Base-by-base conservation (phyloP, 2,113 vertebrate species). In the Egretta garzetta region DNA sequence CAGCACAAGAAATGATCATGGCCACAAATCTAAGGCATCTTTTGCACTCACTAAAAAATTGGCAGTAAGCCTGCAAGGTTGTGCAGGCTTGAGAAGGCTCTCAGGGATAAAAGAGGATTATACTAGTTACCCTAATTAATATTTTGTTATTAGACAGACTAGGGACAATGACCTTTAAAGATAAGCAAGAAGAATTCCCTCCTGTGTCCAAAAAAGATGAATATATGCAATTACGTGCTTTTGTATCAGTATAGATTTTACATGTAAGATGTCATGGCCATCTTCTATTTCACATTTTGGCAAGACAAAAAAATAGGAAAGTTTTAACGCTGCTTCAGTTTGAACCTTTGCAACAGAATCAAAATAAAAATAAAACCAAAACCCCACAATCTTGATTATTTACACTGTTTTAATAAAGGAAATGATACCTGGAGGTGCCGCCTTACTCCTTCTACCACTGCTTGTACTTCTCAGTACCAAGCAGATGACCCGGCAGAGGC, bases 91-190 rank as follows among this genome's bases (percentile, higher is more conserved):
- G 79, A 86, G 63, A 76, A 88, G 59, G 86, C 55, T 64, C 52
- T 66, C 18, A 62, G 70, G 89, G 66, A 91, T 87, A 83, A 85
- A 87, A 1, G 2, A 82, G 82, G 77, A 96, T 93, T 93, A 95
- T 63, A 90, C 7, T n/a, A 87, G 74, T 88, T 94, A 91, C 52
- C 55, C 58, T 62, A 85, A 94, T 95, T 95, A 94, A 91, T 96
- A 89, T 76, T 94, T 91, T 95, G 58, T 53, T 93, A 79, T 79
- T 94, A 88, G 70, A 37, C 43, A 87, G 63, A 73, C 43, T 47
- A 77, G 23, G 26, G 50, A 83, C 37, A 83, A 85, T 66, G 77
- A 90, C 71, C 71, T 90, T 89, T 88, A 70, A 89, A 82, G 41
- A 73, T 0, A 4, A 92, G 67, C 58, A 85, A 66, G 64, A 87